Base-by-base conservation (phyloP, 2,888 invertebrate genomes). In the Meteorus colon region DNA sequence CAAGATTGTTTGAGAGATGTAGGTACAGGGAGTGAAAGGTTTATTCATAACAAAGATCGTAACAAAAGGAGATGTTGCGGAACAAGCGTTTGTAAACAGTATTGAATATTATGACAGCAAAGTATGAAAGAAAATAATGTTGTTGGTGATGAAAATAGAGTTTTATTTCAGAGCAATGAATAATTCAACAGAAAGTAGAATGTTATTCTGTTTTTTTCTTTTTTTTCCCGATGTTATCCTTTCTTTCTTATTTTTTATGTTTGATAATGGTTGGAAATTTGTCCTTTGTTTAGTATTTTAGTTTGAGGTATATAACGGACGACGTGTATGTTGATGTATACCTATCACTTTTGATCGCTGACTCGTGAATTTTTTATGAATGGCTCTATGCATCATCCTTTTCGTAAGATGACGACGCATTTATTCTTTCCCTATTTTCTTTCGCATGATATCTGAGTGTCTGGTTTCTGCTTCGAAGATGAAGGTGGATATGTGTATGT, bases 301-400 rank as follows among this genome's bases (percentile, higher is more conserved):
- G 19, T 19, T 55, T 55, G 55, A 55, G 19, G 55, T 55, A 6
- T 24, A 16, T 55, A 19, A 55, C 19, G 24, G 19, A 19, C 6
- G 10, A 24, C 55, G 8, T 24, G 6, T 55, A 55, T 55, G 55
- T n/a, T 19, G 4, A 12, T 62, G 12, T 70, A 71, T 41, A 27
- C n/a, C 41, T 62, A 71, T 71, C 71, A 63, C 69, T 68, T 74
- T 74, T 74, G 74, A 74, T 74, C 74, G 51, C 68, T 67, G 31
- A 62, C 48, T 63, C 69, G 69, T 74, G 74, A 74, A 74, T 74
- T 74, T 68, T 69, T 63, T 5, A 69, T 45, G 34, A 62, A 74
- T 48, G 62, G 48, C 34, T 65, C 10, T 5, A 1, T 27, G 24
- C 62, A 62, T 62, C 62, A 48, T 31, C 27, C 24, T 66, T 34